A percentile compares a stretch with the other conserved stretches of the same genome.
Evolutionary conservation across 2,888 invertebrate genomes (phyloP).

Genomic region (Bembecia ichneumoniformis): DNA sequence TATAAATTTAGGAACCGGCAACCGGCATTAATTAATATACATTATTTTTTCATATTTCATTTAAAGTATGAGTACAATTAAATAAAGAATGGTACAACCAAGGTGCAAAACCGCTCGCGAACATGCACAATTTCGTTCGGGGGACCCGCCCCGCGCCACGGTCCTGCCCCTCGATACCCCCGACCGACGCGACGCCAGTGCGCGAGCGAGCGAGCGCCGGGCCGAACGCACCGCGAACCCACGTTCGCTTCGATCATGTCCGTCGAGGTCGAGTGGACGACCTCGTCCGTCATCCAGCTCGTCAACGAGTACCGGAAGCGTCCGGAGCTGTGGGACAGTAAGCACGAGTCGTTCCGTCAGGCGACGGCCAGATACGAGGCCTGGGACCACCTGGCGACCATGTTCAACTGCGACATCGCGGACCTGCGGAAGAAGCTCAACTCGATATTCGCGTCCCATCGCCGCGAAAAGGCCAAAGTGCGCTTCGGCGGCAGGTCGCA

Average conservation of each 20-base stretch:
- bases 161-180: not conserved
- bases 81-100: too few species aligned
- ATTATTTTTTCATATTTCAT: too few species aligned
- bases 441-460: constrained; percentile 55
- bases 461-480: constrained; percentile 49
- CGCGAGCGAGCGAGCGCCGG: constrained; percentile 17
- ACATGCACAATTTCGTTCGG: not conserved
- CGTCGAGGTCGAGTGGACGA: constrained; percentile 43
- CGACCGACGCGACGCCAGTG: not conserved
- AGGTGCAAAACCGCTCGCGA: too few species aligned
- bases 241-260: constrained; percentile 25
- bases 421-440: constrained; percentile 54
- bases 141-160: not conserved
- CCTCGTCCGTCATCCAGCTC: constrained; percentile 33
- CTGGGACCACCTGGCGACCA: constrained; percentile 40
- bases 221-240: constrained; percentile 27
- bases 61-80: too few species aligned
- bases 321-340: constrained; percentile 44
- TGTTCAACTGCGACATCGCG: constrained; percentile 43
- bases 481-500: constrained; percentile 34
- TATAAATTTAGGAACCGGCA: too few species aligned
- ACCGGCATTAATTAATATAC: too few species aligned
- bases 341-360: constrained; percentile 35
- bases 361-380: constrained; percentile 46
- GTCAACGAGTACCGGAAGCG: constrained; percentile 37